Conservation (phyloP, 1,140 invertebrate genomes). For the Lordiphosa clarofinis region DNA sequence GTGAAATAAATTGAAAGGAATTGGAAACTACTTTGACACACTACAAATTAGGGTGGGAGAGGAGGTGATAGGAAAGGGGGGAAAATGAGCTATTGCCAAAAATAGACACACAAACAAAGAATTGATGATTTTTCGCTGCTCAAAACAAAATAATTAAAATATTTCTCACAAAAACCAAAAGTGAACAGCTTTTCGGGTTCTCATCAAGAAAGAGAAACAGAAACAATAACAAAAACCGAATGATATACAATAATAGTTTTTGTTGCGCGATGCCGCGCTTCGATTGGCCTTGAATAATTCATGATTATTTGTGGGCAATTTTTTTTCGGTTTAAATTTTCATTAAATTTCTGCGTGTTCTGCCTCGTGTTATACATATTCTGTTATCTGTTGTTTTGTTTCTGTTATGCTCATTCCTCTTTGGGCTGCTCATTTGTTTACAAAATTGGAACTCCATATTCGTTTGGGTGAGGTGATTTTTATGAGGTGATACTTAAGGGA, state of each 20-base stretch:
- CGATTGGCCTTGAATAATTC: constrained; percentile 73
- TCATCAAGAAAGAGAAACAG: constrained; percentile 9
- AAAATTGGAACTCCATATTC: constrained; percentile 41
- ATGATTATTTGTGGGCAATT: constrained; percentile 58
- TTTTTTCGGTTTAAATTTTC: constrained; percentile 53
- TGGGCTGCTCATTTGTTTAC: constrained; percentile 61
- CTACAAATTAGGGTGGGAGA: constrained; percentile 6
- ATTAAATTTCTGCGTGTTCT: constrained; percentile 42
- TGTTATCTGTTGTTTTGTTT: constrained; percentile 28
- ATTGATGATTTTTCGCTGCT: constrained; percentile 11
- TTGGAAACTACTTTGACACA: constrained; percentile 34
- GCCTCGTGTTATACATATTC: constrained; percentile 7
- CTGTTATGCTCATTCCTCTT: constrained; percentile 42
- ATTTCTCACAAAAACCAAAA: constrained; percentile 42
- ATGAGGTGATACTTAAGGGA: too few relatives aligned
- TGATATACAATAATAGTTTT: constrained; percentile 45
- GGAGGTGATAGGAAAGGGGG: neutral
- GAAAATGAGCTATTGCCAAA: constrained; percentile 33
- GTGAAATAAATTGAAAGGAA: constrained; percentile 27
- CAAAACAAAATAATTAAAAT: constrained; percentile 71
- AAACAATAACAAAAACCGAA: constrained; percentile 15
- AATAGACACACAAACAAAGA: constrained; percentile 25
- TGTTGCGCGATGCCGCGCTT: constrained; percentile 16
- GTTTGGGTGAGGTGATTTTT: constrained; percentile 13
- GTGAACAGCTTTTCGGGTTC: neutral